Conservation (phyloP, 2,113 vertebrate genomes). For the Acanthisitta chloris region DNA sequence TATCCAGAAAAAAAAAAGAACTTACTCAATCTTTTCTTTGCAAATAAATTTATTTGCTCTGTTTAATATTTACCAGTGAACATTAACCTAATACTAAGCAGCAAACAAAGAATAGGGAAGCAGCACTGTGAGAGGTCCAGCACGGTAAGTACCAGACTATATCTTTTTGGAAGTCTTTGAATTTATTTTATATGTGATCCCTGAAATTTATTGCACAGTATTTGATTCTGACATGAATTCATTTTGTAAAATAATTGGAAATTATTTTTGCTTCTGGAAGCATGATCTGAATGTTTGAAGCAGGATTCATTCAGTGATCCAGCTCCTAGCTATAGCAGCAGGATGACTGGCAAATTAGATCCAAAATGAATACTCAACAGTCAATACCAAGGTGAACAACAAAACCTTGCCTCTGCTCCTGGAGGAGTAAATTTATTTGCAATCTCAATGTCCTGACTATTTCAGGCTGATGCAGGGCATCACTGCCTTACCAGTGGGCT, state of each 20-base stretch:
- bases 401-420: not conserved
- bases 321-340: not conserved
- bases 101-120: not conserved
- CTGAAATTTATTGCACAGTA: not conserved
- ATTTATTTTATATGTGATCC: not conserved
- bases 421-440: not conserved
- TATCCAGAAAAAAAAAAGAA: not conserved
- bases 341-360: not conserved
- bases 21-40: constrained; percentile 14
- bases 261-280: not conserved
- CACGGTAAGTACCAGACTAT: constrained; percentile 25
- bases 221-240: not conserved
- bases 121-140: not conserved
- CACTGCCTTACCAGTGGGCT: not conserved
- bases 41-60: constrained; percentile 27
- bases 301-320: not conserved
- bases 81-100: not conserved
- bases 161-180: not conserved
- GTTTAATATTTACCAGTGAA: constrained; percentile 59
- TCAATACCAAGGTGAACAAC: not conserved
- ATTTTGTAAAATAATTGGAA: not conserved
- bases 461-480: not conserved
- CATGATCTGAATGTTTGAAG: not conserved
- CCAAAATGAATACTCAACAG: not conserved
- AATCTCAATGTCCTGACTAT: not conserved